Conservation (phyloP, 2,888 invertebrate species). For the Diarsia rubi region DNA sequence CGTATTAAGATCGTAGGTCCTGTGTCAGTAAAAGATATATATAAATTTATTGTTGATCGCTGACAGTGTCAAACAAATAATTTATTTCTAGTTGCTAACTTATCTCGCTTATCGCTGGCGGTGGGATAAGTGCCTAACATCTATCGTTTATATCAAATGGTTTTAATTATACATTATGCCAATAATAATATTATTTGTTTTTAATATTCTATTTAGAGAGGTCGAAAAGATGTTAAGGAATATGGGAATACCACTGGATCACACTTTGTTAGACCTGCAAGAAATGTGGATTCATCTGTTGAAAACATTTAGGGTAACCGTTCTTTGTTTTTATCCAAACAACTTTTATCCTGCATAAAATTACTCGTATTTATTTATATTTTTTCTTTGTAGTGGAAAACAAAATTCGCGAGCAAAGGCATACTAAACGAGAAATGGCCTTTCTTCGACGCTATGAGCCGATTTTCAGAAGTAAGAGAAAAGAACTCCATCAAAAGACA, state of each 20-base stretch:
- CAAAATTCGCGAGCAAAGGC: constrained; percentile 85
- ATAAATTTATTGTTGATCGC: neutral
- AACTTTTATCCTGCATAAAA: neutral
- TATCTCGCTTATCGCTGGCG: neutral
- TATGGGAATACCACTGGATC: constrained; percentile 82
- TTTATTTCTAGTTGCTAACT: neutral
- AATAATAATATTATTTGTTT: constrained; percentile 3
- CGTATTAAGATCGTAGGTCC: neutral
- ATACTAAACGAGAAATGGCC: constrained; percentile 86
- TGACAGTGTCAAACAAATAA: neutral
- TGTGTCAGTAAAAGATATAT: neutral
- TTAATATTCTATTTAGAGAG: constrained; percentile 74
- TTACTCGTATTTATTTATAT: neutral
- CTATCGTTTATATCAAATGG: neutral
- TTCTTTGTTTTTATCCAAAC: neutral
- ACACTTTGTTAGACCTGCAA: constrained; percentile 83
- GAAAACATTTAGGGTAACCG: constrained; percentile 83
- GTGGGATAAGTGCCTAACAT: neutral
- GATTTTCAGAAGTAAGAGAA: constrained; percentile 74
- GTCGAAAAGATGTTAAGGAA: constrained; percentile 83
- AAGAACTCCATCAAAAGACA: constrained; percentile 65
- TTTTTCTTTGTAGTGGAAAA: constrained; percentile 83
- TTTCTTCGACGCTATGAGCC: constrained; percentile 82
- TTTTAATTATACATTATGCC: neutral
- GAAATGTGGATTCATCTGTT: constrained; percentile 84